Evolutionary conservation across 2,797 vertebrate species (phyloP).

Genomic region (Carapus acus): DNA sequence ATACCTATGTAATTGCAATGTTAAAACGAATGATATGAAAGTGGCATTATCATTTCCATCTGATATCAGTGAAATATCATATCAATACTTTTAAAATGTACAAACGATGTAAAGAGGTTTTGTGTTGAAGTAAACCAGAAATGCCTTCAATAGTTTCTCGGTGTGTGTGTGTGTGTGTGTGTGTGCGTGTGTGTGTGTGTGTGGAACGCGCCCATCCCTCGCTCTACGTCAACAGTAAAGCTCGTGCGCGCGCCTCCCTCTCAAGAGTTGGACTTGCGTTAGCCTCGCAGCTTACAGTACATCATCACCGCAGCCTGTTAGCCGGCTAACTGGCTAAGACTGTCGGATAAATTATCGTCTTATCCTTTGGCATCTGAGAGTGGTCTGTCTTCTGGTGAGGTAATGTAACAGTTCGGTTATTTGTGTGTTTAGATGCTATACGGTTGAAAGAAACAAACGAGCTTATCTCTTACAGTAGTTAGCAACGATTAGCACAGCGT

Average conservation of each 20-base stretch:
- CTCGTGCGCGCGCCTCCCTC: constrained; percentile 28
- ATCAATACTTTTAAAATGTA: no score
- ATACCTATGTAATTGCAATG: no score
- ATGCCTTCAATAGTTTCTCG: no score
- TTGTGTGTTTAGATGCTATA: neutral
- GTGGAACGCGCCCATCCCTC: constrained; percentile 23
- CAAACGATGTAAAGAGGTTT: no score
- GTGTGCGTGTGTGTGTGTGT: neutral
- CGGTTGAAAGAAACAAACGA: constrained; percentile 30
- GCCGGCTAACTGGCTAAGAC: constrained; percentile 38
- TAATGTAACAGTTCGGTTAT: constrained; percentile 6
- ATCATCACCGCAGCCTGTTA: constrained; percentile 34
- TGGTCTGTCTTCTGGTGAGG: constrained; percentile 36
- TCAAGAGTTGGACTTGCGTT: constrained; percentile 44
- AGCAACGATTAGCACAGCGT: constrained; percentile 46
- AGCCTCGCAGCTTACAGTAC: constrained; percentile 49
- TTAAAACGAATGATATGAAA: no score
- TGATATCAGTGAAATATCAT: no score
- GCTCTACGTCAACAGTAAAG: constrained; percentile 30
- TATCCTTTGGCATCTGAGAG: constrained; percentile 8
- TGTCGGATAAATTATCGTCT: constrained; percentile 28
- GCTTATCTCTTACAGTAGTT: constrained; percentile 37
- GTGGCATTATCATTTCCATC: no score
- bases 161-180: no score
- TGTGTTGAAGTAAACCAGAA: no score